phyloP scores from a whole-genome alignment of 2,113 vertebrate species.

The Xiphias gladius region DNA sequence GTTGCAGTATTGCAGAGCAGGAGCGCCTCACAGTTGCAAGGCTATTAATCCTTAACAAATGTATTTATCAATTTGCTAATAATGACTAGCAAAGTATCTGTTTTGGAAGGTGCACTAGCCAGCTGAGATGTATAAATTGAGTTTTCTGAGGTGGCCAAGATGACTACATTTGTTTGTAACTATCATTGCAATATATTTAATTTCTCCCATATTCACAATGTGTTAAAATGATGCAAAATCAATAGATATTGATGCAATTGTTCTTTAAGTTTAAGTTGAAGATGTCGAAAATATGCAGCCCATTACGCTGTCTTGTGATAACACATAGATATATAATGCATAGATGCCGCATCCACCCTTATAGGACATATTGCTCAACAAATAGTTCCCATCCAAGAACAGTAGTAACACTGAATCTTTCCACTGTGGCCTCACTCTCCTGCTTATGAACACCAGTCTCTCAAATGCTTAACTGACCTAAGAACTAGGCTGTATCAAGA shows the following conservation, averaged over 20 bases:
- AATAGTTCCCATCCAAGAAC: conserved; percentile 13
- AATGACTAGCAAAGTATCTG: not conserved
- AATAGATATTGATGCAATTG: conserved; percentile 4
- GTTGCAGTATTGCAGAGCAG: conserved; percentile 5
- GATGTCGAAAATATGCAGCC: conserved; percentile 17
- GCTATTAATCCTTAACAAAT: conserved; percentile 28
- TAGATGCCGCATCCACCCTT: not conserved
- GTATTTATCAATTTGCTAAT: conserved; percentile 18
- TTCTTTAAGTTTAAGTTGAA: conserved; percentile 6
- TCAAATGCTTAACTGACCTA: conserved; percentile 72
- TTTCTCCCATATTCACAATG: not conserved
- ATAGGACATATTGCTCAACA: not conserved
- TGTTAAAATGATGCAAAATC: conserved; percentile 19
- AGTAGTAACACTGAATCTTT: conserved; percentile 42
- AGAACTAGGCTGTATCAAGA: conserved; percentile 64
- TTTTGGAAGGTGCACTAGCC: not conserved
- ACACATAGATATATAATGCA: not conserved
- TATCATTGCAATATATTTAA: not conserved
- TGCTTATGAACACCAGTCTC: conserved; percentile 35
- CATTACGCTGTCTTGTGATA: conserved; percentile 17
- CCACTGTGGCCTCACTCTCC: conserved; percentile 30
- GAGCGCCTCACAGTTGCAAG: not conserved
- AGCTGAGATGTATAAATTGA: not conserved
- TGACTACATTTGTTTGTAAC: not conserved
- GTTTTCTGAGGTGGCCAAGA: not conserved